Base-by-base conservation (phyloP, 2,888 invertebrate genomes). In the Chalcosyrphus nemorum region DNA sequence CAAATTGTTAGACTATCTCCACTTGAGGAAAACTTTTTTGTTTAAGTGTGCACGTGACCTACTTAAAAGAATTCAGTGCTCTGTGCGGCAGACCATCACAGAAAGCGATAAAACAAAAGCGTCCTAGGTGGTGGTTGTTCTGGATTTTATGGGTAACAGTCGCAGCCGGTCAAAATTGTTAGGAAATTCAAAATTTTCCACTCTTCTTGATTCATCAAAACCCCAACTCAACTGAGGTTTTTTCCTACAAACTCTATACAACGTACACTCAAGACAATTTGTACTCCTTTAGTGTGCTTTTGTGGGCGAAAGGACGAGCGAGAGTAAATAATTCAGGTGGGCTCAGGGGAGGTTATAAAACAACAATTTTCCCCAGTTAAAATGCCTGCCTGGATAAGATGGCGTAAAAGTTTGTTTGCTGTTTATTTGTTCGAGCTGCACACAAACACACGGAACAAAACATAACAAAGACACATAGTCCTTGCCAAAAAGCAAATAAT, bases 401-500 rank as follows among this genome's bases (percentile, higher is more conserved):
- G 45, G 52, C 54, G n/a, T 54, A 65, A 76, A 71, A 54, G 61
- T 81, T 78, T 82, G 61, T 65, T 56, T 72, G 72, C 41, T 78
- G 65, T 82, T 56, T 59, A 47, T 77, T 77, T 72, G 71, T 45
- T 76, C 21, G 50, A 75, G 19, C 17, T 61, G 65, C 41, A 54
- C 9, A 15, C 41, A 38, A 13, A 65, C 57, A 15, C 56, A 59
- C 9, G 17, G 15, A 6, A 41, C 19, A 29, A 35, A 15, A 47
- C 57, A 71, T 54, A 66, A 71, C 72, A 82, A 72, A 35, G 72
- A 50, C 72, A 78, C 43, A 72, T 66, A 70, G 82, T 82, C 78
- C 66, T 80, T 63, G 65, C 74, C 74, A 52, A 47, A 74, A 71
- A 70, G 80, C 80, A 84, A 84, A 84, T 84, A 84, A 84, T 84